phyloP scores from a whole-genome alignment of 2,113 vertebrate species.

The Phylloscopus trochilus region DNA sequence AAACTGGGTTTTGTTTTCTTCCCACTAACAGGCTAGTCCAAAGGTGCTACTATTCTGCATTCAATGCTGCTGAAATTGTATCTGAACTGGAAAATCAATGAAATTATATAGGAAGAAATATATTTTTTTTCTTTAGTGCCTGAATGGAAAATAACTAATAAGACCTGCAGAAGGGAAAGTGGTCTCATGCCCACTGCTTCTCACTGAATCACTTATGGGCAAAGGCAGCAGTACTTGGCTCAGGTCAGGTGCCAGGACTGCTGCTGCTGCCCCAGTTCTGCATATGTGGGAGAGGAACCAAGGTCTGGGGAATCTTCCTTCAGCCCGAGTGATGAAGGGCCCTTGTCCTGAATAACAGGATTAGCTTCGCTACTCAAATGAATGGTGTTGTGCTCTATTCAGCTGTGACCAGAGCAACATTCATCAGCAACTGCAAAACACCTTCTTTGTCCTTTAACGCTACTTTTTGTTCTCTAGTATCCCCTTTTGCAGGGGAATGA shows the following conservation, averaged over 20 bases:
- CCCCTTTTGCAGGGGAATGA: neutral
- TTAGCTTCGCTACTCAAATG: constrained; percentile 29
- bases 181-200: neutral
- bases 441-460: constrained; percentile 32
- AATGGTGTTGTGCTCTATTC: constrained; percentile 25
- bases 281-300: neutral
- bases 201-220: neutral
- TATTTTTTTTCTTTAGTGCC: neutral
- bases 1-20: neutral
- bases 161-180: neutral
- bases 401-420: constrained; percentile 23
- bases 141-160: neutral
- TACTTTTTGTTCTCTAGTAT: neutral
- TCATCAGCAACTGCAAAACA: constrained; percentile 40
- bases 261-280: neutral
- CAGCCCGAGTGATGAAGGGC: constrained; percentile 1
- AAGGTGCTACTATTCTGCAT: neutral
- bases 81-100: neutral
- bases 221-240: neutral
- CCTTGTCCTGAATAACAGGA: constrained; percentile 8
- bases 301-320: neutral
- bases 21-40: neutral
- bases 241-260: neutral
- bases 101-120: neutral
- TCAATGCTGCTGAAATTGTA: neutral